Conservation (phyloP, 2,888 invertebrate genomes). For the Drosophila nigricruria region DNA sequence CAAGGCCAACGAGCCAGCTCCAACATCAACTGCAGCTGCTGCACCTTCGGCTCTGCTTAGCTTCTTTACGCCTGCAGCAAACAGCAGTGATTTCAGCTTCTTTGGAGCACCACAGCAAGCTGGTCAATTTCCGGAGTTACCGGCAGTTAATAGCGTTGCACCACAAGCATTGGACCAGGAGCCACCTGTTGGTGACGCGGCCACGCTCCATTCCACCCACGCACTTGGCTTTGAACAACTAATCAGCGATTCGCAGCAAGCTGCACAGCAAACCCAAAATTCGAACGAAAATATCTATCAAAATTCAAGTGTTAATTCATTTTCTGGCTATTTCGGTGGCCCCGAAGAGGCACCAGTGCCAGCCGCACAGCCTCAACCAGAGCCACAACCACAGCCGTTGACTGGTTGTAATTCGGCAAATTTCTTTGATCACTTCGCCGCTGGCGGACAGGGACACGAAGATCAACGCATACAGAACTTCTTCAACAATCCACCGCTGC, state of each 20-base stretch:
- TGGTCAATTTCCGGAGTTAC: constrained; percentile 53
- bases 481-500: constrained; percentile 85
- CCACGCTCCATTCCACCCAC: constrained; percentile 10
- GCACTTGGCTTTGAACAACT: constrained; percentile 65
- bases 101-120: constrained; percentile 31
- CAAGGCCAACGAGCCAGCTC: constrained; percentile 21
- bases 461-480: constrained; percentile 84
- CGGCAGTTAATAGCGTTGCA: constrained; percentile 39
- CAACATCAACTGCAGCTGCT: constrained; percentile 13
- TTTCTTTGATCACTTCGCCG: constrained; percentile 62
- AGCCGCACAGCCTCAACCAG: constrained; percentile 8
- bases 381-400: constrained; percentile 9
- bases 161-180: constrained; percentile 40
- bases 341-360: constrained; percentile 26
- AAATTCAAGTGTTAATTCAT: constrained; percentile 67
- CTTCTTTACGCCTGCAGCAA: constrained; percentile 58
- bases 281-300: constrained; percentile 37
- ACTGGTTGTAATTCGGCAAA: constrained; percentile 38
- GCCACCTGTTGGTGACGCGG: constrained; percentile 4
- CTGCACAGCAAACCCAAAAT: constrained; percentile 27
- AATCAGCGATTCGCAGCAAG: constrained; percentile 47
- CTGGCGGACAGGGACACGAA: constrained; percentile 53
- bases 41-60: constrained; percentile 62
- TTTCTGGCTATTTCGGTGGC: constrained; percentile 59
- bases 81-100: constrained; percentile 50